A percentile compares a stretch with the other conserved stretches of the same genome.
These are phyloP conservation scores for Mormyrus proboscirostris DNA, from an alignment of 2,797 vertebrate genomes.

Conservation along the genomic window DNA sequence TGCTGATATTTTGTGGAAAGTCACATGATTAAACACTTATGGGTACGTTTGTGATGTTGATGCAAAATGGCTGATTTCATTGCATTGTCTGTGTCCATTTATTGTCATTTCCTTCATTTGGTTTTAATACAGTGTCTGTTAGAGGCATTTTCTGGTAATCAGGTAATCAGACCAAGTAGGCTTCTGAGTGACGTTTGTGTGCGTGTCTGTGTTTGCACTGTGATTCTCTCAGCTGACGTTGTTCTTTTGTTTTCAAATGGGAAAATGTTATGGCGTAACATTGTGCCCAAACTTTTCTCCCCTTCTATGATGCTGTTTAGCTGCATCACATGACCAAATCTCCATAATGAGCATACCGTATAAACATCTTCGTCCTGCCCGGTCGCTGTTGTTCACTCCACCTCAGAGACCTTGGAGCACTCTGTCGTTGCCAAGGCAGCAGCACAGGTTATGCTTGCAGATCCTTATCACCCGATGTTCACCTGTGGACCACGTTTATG, in stretches of 20 bases:
- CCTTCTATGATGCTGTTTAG: background rate
- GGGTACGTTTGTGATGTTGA: background rate
- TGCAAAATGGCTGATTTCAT: background rate
- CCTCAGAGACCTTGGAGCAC: background rate
- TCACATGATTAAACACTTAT: background rate
- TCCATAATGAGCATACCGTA: background rate
- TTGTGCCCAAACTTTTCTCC: background rate
- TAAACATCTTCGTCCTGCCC: background rate
- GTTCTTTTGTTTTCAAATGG: background rate
- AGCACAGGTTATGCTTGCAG: background rate
- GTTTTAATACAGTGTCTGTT: background rate
- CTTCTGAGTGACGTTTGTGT: background rate
- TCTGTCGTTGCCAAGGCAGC: background rate
- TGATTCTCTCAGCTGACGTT: background rate
- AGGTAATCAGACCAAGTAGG: background rate
- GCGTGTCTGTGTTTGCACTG: background rate
- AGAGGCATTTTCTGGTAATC: background rate
- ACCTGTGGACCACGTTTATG: background rate
- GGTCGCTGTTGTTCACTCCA: background rate
- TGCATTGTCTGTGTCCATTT: background rate
- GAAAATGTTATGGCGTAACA: too few species aligned
- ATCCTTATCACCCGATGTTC: background rate
- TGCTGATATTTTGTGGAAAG: background rate
- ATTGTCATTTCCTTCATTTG: background rate
- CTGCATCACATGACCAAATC: background rate